Percentiles rank a stretch among this genome's conserved stretches.
Conservation (phyloP, 2,888 invertebrate genomes). For the Rotaria magnacalcarata region DNA sequence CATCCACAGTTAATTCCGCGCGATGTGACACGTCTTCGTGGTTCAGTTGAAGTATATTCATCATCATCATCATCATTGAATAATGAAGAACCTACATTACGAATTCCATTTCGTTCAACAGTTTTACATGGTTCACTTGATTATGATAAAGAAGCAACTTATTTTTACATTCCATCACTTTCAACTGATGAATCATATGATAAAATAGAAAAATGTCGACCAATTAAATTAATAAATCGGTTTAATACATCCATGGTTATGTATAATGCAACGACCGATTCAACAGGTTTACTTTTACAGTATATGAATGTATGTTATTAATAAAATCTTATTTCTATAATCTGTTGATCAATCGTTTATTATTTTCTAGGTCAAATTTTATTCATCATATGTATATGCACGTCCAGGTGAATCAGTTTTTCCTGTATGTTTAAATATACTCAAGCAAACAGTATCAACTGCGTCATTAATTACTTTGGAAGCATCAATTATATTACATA, state of each 20-base stretch:
- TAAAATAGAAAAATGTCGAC: neutral
- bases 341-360: neutral
- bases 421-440: neutral
- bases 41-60: neutral
- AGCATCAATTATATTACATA: neutral
- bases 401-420: neutral
- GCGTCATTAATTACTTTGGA: neutral
- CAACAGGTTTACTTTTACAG: neutral
- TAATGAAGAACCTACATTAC: neutral
- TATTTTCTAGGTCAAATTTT: neutral
- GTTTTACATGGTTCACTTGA: constrained; percentile 23
- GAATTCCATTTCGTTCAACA: constrained; percentile 17
- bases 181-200: neutral
- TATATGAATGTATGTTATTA: neutral
- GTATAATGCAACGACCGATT: neutral
- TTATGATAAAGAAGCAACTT: neutral
- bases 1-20: neutral
- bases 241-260: neutral
- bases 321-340: no score
- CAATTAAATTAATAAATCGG: neutral
- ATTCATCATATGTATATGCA: neutral
- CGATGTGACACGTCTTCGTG: neutral
- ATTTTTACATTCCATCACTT: constrained; percentile 23
- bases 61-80: neutral
- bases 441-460: neutral